Conservation (phyloP, 2,797 vertebrate species). For the Muraenolepis orangiensis region DNA sequence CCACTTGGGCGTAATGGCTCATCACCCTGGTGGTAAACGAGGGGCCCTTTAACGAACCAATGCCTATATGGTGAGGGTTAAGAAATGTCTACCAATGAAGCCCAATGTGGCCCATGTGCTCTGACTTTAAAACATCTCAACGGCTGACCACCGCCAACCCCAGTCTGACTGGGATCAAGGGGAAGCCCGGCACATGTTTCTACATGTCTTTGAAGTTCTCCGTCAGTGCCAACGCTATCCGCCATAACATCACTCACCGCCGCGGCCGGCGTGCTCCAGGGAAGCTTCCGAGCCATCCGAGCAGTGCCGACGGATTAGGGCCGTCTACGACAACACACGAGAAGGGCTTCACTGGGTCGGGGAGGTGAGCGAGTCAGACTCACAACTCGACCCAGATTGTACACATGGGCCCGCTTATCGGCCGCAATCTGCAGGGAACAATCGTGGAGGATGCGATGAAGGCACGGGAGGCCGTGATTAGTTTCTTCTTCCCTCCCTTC, state of each 20-base stretch:
- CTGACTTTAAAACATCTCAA: conserved; percentile 31
- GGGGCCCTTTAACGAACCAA: too few species aligned
- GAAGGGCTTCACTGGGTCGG: conserved; percentile 23
- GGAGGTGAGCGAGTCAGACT: conserved; percentile 17
- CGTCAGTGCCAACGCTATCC: conserved; percentile 23
- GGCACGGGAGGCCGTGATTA: conserved; percentile 8
- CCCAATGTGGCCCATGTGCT: conserved; percentile 28
- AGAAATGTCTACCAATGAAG: not conserved
- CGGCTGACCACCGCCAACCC: conserved; percentile 40
- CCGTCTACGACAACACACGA: not conserved
- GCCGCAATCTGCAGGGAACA: conserved; percentile 45
- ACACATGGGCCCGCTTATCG: conserved; percentile 52
- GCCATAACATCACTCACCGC: conserved; percentile 21
- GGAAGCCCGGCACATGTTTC: conserved; percentile 28
- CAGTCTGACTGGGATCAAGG: conserved; percentile 54
- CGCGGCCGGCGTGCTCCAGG: conserved; percentile 9
- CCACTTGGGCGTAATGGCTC: too few species aligned
- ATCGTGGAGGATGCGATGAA: conserved; percentile 35
- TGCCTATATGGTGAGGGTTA: not conserved
- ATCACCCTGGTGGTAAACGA: too few species aligned
- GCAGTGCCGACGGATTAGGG: not conserved
- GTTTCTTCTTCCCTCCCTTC: conserved; percentile 10
- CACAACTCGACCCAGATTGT: conserved; percentile 42
- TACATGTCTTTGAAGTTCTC: conserved; percentile 47
- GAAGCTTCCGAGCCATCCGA: conserved; percentile 1